A percentile compares a stretch with the other conserved stretches of the same genome.
Evolutionary conservation across 2,797 vertebrate species (phyloP).

Genomic region (Coregonus sp.): DNA sequence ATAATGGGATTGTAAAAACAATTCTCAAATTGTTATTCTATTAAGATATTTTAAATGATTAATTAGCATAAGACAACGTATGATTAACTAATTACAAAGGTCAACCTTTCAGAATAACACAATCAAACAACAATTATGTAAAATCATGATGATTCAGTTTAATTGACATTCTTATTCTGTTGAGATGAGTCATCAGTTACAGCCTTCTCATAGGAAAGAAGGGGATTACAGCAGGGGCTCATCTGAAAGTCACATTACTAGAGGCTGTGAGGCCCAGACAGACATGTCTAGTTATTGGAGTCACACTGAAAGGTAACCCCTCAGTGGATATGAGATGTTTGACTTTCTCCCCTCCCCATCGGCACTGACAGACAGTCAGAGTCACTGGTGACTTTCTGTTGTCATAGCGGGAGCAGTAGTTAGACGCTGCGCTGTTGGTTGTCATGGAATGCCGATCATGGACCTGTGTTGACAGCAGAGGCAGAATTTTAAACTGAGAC

Average conservation of each 20-base stretch:
- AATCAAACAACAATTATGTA: slow-evolving; percentile 3
- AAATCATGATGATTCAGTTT: background rate
- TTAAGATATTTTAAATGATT: slow-evolving; percentile 1
- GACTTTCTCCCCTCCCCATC: background rate
- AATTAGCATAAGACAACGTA: slow-evolving; percentile 24
- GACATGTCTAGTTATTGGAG: background rate
- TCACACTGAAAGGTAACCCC: slow-evolving; percentile 3
- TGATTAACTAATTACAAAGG: slow-evolving; percentile 14
- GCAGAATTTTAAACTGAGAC: background rate
- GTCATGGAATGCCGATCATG: slow-evolving; percentile 5
- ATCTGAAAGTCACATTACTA: background rate
- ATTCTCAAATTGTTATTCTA: slow-evolving; percentile 10
- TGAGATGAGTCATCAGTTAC: slow-evolving; percentile 1
- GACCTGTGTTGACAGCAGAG: slow-evolving; percentile 12
- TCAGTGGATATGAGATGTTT: slow-evolving; percentile 8
- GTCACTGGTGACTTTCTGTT: slow-evolving; percentile 2
- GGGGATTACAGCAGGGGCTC: background rate
- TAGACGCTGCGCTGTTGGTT: too few species aligned
- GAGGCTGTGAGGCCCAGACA: background rate
- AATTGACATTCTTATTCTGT: background rate
- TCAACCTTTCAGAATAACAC: background rate
- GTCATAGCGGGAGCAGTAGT: background rate
- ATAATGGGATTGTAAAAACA: background rate
- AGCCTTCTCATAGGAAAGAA: background rate
- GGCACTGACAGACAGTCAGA: background rate